A percentile compares a stretch with the other conserved stretches of the same genome.
phyloP scores from a whole-genome alignment of 2,113 vertebrate genomes.

The Sinocyclocheilus anophthalmus region DNA sequence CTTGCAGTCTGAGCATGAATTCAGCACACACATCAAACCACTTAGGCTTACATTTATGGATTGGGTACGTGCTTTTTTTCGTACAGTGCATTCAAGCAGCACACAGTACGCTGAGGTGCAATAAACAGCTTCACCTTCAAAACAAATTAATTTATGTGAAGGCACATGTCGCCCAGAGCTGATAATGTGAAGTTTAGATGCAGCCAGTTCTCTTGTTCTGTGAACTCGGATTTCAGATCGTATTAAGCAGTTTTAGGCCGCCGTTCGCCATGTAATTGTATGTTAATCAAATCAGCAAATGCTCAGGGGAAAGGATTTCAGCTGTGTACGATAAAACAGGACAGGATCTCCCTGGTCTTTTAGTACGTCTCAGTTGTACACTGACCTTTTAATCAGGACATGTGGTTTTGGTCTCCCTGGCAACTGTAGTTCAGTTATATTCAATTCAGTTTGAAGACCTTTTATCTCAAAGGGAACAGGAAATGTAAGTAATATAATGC shows the following conservation, averaged over 20 bases:
- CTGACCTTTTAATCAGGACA: slow-evolving; percentile 37
- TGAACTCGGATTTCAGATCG: neutral
- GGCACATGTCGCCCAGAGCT: neutral
- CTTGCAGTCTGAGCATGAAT: slow-evolving; percentile 30
- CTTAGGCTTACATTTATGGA: neutral
- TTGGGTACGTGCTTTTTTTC: neutral
- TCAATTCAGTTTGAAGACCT: slow-evolving; percentile 27
- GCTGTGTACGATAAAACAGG: neutral
- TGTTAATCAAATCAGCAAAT: slow-evolving; percentile 2
- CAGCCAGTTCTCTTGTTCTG: neutral
- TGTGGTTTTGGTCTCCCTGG: slow-evolving; percentile 10
- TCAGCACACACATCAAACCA: slow-evolving; percentile 16
- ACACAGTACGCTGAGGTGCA: neutral
- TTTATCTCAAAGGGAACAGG: slow-evolving; percentile 3
- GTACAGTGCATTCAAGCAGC: neutral
- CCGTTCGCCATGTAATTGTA: neutral
- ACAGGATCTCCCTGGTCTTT: neutral
- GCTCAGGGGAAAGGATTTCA: neutral
- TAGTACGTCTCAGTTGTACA: neutral
- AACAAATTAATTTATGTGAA: neutral
- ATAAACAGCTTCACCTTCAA: neutral
- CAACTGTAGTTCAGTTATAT: slow-evolving; percentile 13
- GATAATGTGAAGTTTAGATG: neutral
- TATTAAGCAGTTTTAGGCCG: neutral
- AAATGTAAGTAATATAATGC: neutral